Evolutionary conservation across 2,797 vertebrate species (phyloP).

Genomic region (Galaxias olidus): DNA sequence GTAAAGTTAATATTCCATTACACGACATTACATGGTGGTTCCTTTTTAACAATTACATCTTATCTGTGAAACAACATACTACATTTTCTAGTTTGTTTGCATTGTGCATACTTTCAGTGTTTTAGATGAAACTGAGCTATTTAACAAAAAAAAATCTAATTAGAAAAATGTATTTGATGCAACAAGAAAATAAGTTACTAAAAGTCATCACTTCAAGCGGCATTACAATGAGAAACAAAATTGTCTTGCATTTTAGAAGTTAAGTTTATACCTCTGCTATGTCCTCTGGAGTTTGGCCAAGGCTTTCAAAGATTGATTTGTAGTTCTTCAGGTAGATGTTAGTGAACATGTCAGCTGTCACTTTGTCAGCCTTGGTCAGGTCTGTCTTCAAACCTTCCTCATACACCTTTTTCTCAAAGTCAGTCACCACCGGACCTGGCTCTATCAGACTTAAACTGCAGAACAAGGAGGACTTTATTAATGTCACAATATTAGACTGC

Average conservation of each 20-base stretch:
- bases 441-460: slow-evolving; percentile 84
- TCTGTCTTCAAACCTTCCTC: slow-evolving; percentile 83
- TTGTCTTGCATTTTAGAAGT: neutral
- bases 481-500: no score
- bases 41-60: no score
- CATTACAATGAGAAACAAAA: neutral
- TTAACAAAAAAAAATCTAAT: slow-evolving; percentile 13
- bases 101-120: no score
- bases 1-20: no score
- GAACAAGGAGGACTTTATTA: neutral
- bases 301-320: slow-evolving; percentile 81
- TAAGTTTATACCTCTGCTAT: slow-evolving; percentile 80
- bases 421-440: slow-evolving; percentile 85
- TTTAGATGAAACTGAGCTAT: no score
- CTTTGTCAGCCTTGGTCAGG: slow-evolving; percentile 80
- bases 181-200: neutral
- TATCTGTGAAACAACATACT: no score
- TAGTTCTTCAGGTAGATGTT: slow-evolving; percentile 87
- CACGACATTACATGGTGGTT: no score
- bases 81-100: no score
- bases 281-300: slow-evolving; percentile 84
- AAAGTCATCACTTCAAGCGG: neutral
- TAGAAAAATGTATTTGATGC: neutral
- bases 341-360: slow-evolving; percentile 85
- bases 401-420: slow-evolving; percentile 86